phyloP scores from a whole-genome alignment of 2,888 invertebrate genomes.

The Nipponacmea schrenckii region DNA sequence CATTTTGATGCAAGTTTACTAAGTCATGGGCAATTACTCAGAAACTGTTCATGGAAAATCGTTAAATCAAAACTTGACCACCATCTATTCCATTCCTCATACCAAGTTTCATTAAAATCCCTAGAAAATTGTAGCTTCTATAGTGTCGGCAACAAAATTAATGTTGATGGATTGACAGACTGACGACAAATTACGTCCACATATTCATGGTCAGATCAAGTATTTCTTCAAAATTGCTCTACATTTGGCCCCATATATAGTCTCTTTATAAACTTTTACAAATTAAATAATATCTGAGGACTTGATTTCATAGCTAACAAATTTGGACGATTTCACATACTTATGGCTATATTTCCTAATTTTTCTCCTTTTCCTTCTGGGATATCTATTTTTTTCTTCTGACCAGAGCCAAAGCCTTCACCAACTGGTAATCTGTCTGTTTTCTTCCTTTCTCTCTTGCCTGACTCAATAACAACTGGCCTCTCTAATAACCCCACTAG shows the following conservation, averaged over 20 bases:
- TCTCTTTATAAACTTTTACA: too few species aligned
- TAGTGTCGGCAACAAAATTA: too few species aligned
- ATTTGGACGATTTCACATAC: slow-evolving; percentile 67
- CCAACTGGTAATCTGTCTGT: slow-evolving; percentile 64
- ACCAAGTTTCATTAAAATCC: too few species aligned
- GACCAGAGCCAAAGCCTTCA: slow-evolving; percentile 42
- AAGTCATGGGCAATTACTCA: too few species aligned
- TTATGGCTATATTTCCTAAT: slow-evolving; percentile 77
- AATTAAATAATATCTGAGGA: background rate
- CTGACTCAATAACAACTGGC: slow-evolving; percentile 63
- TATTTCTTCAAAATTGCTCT: background rate
- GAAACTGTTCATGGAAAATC: too few species aligned
- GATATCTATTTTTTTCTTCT: slow-evolving; percentile 61
- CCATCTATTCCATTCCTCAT: too few species aligned
- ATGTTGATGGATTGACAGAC: too few species aligned
- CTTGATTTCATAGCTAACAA: background rate
- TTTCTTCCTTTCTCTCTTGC: slow-evolving; percentile 67
- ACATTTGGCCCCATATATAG: background rate
- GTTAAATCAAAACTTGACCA: too few species aligned
- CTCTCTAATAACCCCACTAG: slow-evolving; percentile 65
- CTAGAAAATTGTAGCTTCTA: too few species aligned
- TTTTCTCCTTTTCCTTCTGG: slow-evolving; percentile 74
- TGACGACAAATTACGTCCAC: too few species aligned
- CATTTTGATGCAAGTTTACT: too few species aligned
- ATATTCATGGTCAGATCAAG: too few species aligned